Percentiles rank a stretch among this genome's conserved stretches.
Conservation (phyloP, 2,113 vertebrate species). For the Nanorana parkeri region DNA sequence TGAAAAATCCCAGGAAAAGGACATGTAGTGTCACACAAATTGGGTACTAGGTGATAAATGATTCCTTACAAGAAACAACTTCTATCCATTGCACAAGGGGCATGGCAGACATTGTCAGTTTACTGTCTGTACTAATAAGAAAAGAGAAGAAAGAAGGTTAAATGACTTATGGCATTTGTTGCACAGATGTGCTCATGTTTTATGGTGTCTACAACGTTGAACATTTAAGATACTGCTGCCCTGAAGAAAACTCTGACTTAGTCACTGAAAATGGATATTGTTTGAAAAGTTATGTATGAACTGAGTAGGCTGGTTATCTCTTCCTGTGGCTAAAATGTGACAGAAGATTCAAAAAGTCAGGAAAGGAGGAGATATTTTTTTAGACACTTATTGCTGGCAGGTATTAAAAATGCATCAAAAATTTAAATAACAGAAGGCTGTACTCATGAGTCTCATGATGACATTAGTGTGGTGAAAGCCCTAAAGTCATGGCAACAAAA, state of each 20-base stretch:
- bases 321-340: conserved; percentile 11
- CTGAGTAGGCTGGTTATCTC: neutral
- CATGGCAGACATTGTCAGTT: conserved; percentile 31
- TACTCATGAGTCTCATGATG: no score
- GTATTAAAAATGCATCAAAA: neutral
- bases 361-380: conserved; percentile 1
- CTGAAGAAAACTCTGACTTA: neutral
- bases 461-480: no score
- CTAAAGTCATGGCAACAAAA: no score
- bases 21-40: conserved; percentile 25
- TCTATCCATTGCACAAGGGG: conserved; percentile 27
- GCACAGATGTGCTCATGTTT: neutral
- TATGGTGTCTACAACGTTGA: neutral
- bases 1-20: neutral
- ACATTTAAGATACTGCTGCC: conserved; percentile 17
- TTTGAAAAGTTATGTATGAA: conserved; percentile 27
- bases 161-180: conserved; percentile 9
- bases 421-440: no score
- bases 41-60: conserved; percentile 34
- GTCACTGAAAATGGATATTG: conserved; percentile 1
- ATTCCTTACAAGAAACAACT: conserved; percentile 18
- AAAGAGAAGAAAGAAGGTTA: conserved; percentile 28
- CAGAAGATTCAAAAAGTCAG: conserved; percentile 22
- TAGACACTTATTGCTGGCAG: neutral
- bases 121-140: conserved; percentile 28